phyloP scores from a whole-genome alignment of 1,140 invertebrate species.

The Atopsyche davidsoni region DNA sequence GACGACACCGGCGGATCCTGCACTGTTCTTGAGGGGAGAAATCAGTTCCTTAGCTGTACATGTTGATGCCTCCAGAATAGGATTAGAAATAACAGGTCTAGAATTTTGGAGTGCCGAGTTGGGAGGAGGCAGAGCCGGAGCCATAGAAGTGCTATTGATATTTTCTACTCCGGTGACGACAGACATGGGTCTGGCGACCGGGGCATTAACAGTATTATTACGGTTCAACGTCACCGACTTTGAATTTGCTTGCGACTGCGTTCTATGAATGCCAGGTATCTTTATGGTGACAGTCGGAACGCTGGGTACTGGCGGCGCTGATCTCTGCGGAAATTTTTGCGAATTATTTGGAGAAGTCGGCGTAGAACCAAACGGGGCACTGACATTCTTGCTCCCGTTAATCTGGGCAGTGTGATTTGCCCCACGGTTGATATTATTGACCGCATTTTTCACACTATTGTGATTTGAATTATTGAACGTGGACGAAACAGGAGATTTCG shows the following conservation, averaged over 20 bases:
- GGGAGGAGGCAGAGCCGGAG: slow-evolving; percentile 53
- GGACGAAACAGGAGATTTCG: slow-evolving; percentile 17
- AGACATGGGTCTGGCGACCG: slow-evolving; percentile 31
- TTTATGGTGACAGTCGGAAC: slow-evolving; percentile 42
- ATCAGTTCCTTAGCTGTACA: slow-evolving; percentile 67
- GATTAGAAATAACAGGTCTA: slow-evolving; percentile 70
- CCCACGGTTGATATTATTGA: slow-evolving; percentile 19
- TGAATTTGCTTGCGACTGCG: slow-evolving; percentile 27
- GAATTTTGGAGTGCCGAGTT: slow-evolving; percentile 51
- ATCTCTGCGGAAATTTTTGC: slow-evolving; percentile 27
- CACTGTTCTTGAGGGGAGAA: slow-evolving; percentile 43
- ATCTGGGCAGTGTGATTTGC: slow-evolving; percentile 14
- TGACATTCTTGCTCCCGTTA: slow-evolving; percentile 15
- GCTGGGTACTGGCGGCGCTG: slow-evolving; percentile 29
- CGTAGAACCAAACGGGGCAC: slow-evolving; percentile 11
- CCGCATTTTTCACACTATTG: slow-evolving; percentile 20
- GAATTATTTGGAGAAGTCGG: slow-evolving; percentile 27
- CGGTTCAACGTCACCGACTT: slow-evolving; percentile 28
- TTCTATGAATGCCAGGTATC: slow-evolving; percentile 33
- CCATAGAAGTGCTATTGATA: slow-evolving; percentile 41
- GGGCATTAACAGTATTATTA: slow-evolving; percentile 25
- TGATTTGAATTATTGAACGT: slow-evolving; percentile 8
- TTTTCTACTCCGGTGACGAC: slow-evolving; percentile 36
- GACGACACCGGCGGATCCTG: slow-evolving; percentile 41
- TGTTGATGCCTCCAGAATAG: slow-evolving; percentile 71